These are phyloP conservation scores for Conops quadrifasciatus DNA, from an alignment of 2,888 invertebrate species.

Conservation along the genomic window DNA sequence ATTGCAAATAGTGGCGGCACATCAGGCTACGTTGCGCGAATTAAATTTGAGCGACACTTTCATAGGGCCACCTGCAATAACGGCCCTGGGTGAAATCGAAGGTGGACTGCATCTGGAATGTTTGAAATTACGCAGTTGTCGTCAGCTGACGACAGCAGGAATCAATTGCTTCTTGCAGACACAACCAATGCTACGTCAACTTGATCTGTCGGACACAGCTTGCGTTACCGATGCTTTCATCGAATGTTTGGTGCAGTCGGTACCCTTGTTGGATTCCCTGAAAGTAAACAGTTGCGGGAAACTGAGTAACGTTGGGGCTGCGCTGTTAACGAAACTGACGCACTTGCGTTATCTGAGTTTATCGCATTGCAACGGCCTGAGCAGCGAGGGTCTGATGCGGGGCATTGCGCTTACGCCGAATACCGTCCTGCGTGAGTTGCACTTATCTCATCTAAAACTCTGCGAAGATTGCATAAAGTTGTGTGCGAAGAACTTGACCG, in stretches of 20 bases:
- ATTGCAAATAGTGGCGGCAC: constrained; percentile 68
- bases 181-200: constrained; percentile 68
- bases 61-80: constrained; percentile 72
- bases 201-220: constrained; percentile 73
- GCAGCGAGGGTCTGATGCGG: constrained; percentile 70
- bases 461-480: constrained; percentile 71
- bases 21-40: constrained; percentile 68
- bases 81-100: constrained; percentile 68
- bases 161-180: constrained; percentile 52
- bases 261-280: constrained; percentile 70
- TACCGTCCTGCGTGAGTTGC: constrained; percentile 67
- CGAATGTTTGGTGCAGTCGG: constrained; percentile 69
- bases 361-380: constrained; percentile 74
- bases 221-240: constrained; percentile 74
- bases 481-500: constrained; percentile 70
- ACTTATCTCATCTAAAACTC: constrained; percentile 70
- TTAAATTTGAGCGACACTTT: constrained; percentile 75
- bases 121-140: constrained; percentile 55
- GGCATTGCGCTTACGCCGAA: constrained; percentile 70
- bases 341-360: constrained; percentile 72
- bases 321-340: constrained; percentile 68
- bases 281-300: constrained; percentile 73
- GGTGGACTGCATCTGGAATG: constrained; percentile 59
- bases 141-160: constrained; percentile 55
- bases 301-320: constrained; percentile 72